Evolutionary conservation across 1,140 invertebrate genomes (phyloP).

Genomic region (Penaeus chinensis): DNA sequence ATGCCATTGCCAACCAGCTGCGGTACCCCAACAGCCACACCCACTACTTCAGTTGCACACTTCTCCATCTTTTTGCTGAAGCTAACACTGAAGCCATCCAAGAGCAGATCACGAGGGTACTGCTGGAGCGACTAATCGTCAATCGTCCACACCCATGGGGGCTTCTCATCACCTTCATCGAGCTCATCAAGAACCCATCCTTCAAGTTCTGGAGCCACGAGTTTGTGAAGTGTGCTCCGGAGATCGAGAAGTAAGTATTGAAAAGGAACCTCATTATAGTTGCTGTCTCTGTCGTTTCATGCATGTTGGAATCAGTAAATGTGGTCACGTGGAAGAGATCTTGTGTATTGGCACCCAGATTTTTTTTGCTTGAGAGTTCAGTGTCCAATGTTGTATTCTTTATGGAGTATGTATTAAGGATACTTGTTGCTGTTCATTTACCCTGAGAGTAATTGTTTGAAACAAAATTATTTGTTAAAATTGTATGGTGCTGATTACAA

Average conservation of each 20-base stretch:
- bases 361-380: no score
- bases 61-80: slow-evolving; percentile 97
- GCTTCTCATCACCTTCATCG: slow-evolving; percentile 97
- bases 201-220: slow-evolving; percentile 99
- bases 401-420: no score
- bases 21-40: slow-evolving; percentile 99
- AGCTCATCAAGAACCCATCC: slow-evolving; percentile 98
- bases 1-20: slow-evolving; percentile 98
- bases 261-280: slow-evolving; percentile 1
- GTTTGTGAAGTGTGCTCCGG: slow-evolving; percentile 98
- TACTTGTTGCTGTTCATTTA: no score
- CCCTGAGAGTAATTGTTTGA: no score
- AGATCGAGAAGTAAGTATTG: slow-evolving; percentile 90
- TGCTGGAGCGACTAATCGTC: slow-evolving; percentile 96
- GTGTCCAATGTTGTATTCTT: no score
- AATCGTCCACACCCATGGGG: slow-evolving; percentile 99
- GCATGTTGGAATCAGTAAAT: no score
- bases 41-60: slow-evolving; percentile 97
- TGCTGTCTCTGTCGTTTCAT: no score
- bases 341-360: no score
- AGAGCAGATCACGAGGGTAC: slow-evolving; percentile 84
- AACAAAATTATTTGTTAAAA: no score
- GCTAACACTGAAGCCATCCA: slow-evolving; percentile 97
- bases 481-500: no score
- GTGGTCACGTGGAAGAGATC: no score